Conservation (phyloP, 2,113 vertebrate genomes). For the Ia io region DNA sequence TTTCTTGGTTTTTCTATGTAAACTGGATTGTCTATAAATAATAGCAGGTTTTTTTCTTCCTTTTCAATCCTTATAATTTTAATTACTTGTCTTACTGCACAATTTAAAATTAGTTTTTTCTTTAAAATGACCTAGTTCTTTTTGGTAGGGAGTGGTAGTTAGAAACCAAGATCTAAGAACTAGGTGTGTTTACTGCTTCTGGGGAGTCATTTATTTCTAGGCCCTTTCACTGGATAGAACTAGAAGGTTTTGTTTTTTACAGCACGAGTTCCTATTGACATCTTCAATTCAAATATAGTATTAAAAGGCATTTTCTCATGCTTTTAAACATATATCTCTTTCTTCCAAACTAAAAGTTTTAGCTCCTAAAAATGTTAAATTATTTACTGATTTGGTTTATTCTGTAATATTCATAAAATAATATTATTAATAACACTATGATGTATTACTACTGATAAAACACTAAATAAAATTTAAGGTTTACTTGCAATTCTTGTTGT, state of each 20-base stretch:
- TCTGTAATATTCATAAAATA: conserved; percentile 1
- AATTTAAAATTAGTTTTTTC: conserved; percentile 16
- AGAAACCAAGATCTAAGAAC: background rate
- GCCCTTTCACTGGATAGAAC: background rate
- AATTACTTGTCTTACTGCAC: background rate
- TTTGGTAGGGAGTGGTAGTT: background rate
- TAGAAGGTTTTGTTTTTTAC: background rate
- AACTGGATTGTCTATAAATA: background rate
- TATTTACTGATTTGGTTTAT: background rate
- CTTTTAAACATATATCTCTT: background rate
- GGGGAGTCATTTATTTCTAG: background rate
- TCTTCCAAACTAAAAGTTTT: background rate
- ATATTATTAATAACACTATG: background rate
- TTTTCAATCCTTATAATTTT: conserved; percentile 14
- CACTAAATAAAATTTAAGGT: background rate
- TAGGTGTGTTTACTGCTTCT: background rate
- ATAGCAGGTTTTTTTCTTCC: background rate
- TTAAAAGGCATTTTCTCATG: background rate
- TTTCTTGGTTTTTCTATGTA: background rate
- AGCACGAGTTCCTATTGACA: background rate
- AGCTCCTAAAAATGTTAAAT: background rate
- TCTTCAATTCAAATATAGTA: background rate
- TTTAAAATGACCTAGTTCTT: background rate
- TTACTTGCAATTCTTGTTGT: background rate
- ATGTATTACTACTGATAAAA: background rate